These are phyloP conservation scores for Hypena proboscidalis DNA, from an alignment of 2,888 invertebrate species.

Conservation along the genomic window DNA sequence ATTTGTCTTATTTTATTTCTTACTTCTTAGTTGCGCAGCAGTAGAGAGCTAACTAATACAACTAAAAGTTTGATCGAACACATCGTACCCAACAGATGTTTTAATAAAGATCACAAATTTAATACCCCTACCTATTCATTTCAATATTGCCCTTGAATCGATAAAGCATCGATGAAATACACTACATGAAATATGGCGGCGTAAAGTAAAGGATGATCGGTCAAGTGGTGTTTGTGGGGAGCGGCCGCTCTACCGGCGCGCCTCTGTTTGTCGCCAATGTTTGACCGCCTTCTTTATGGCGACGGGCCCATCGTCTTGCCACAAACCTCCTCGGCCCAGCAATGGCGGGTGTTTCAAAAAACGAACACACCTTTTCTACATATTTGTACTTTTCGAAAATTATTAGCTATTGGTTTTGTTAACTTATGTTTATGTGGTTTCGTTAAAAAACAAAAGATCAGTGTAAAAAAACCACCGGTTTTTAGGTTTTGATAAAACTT, in stretches of 20 bases:
- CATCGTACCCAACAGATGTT: too few species aligned
- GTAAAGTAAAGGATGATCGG: slow-evolving; percentile 68
- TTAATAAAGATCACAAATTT: too few species aligned
- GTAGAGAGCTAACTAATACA: too few species aligned
- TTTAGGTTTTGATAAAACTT: too few species aligned
- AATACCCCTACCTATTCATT: too few species aligned
- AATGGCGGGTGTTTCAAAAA: slow-evolving; percentile 37
- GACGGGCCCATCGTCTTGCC: slow-evolving; percentile 51
- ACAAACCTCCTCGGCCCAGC: slow-evolving; percentile 24
- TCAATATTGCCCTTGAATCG: slow-evolving; percentile 3
- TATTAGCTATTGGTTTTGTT: neutral
- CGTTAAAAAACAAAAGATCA: neutral
- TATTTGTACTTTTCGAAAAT: slow-evolving; percentile 20
- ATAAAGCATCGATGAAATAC: slow-evolving; percentile 25
- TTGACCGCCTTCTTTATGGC: slow-evolving; percentile 77
- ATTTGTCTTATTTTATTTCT: too few species aligned
- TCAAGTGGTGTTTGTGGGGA: slow-evolving; percentile 74
- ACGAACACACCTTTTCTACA: slow-evolving; percentile 29
- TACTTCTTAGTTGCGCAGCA: too few species aligned
- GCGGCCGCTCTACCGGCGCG: slow-evolving; percentile 70
- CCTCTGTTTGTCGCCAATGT: slow-evolving; percentile 74
- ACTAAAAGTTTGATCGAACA: too few species aligned
- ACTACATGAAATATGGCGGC: slow-evolving; percentile 50
- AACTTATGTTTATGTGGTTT: neutral
- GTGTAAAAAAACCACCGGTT: neutral